These are phyloP conservation scores for Colinus virginianus DNA, from an alignment of 2,113 vertebrate genomes.

Conservation along the genomic window DNA sequence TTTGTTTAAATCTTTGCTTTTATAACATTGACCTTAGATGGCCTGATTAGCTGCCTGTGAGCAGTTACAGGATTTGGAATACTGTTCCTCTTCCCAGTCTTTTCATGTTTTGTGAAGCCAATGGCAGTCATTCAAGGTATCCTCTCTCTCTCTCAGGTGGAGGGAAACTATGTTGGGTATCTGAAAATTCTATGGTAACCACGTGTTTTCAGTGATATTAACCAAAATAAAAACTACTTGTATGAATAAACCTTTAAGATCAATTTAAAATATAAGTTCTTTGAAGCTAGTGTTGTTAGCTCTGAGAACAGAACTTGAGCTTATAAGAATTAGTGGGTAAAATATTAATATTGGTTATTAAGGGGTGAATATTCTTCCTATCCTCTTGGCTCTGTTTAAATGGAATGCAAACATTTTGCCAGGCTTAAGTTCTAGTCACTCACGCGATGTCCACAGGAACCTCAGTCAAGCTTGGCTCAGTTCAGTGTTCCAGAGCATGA, in stretches of 20 bases:
- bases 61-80: background rate
- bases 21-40: background rate
- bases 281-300: background rate
- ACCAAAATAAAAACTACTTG: background rate
- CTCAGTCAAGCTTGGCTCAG: background rate
- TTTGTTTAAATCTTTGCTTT: background rate
- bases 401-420: fast-evolving
- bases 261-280: background rate
- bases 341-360: background rate
- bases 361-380: background rate
- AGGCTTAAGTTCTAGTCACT: background rate
- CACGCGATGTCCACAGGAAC: background rate
- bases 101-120: background rate
- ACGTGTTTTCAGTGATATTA: background rate
- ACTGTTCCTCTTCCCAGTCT: background rate
- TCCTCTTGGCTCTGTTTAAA: background rate
- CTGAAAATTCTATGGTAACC: background rate
- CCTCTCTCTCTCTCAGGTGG: background rate
- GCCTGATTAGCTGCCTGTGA: background rate
- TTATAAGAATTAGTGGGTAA: background rate
- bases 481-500: background rate
- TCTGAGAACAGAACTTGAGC: background rate
- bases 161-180: background rate
- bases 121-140: background rate
- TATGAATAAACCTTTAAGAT: background rate